A percentile compares a stretch with the other conserved stretches of the same genome.
These are phyloP conservation scores for Aporophyla nigra DNA, from an alignment of 2,888 invertebrate genomes.

Conservation along the genomic window DNA sequence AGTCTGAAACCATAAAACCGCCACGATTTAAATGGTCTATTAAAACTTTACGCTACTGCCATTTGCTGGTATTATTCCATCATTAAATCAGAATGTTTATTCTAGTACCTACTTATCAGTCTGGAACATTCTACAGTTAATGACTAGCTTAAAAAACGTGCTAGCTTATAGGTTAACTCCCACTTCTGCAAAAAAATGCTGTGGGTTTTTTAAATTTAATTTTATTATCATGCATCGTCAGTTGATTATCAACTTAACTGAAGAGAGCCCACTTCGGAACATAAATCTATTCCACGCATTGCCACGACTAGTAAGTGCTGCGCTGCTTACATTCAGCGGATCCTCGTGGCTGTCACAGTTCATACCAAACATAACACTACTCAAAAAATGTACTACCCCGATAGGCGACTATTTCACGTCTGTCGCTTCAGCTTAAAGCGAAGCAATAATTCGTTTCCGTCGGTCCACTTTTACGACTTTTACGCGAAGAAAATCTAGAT, in stretches of 20 bases:
- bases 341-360: background rate
- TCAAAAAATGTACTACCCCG: conserved; percentile 3
- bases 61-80: conserved; percentile 35
- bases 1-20: conserved; percentile 49
- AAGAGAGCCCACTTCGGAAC: too few species aligned
- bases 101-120: conserved; percentile 37
- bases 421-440: conserved; percentile 16
- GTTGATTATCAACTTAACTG: too few species aligned
- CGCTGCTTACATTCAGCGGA: too few species aligned
- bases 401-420: conserved; percentile 30
- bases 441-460: conserved; percentile 40
- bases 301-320: too few species aligned
- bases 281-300: too few species aligned
- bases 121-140: background rate
- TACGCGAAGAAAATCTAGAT: conserved; percentile 46
- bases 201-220: too few species aligned
- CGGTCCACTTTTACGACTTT: conserved; percentile 51
- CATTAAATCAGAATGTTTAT: conserved; percentile 50
- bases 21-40: conserved; percentile 46
- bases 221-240: too few species aligned
- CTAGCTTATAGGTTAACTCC: too few species aligned
- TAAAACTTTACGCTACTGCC: conserved; percentile 33
- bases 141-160: too few species aligned
- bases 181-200: too few species aligned
- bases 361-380: conserved; percentile 4